A percentile compares a stretch with the other conserved stretches of the same genome.
phyloP scores from a whole-genome alignment of 2,797 vertebrate species.

The Momotus momota region DNA sequence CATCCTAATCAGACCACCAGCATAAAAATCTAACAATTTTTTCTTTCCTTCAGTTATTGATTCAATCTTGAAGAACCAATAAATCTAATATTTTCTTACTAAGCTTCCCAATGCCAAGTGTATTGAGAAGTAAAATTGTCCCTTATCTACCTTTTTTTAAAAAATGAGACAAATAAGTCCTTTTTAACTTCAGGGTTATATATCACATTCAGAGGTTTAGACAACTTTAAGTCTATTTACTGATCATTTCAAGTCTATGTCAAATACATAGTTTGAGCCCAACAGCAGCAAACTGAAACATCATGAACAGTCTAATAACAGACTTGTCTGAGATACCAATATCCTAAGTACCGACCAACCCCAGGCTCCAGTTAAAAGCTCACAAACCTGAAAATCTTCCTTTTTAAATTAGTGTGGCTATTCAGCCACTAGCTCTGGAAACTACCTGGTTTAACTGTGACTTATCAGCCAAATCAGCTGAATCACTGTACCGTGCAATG shows the following conservation, averaged over 20 bases:
- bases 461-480: background rate
- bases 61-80: background rate
- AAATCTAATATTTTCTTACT: background rate
- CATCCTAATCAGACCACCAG: background rate
- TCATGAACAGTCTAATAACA: background rate
- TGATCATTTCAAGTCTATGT: background rate
- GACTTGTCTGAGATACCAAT: background rate
- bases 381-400: background rate
- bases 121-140: background rate
- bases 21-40: background rate
- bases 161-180: background rate
- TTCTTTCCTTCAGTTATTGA: background rate
- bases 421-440: background rate
- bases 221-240: background rate
- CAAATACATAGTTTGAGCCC: background rate
- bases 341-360: background rate
- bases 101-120: background rate
- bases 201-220: background rate
- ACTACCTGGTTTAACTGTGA: background rate
- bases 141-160: background rate
- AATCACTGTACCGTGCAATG: background rate
- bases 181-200: background rate
- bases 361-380: background rate
- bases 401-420: background rate
- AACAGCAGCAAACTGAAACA: slow-evolving; percentile 18